A percentile compares a stretch with the other conserved stretches of the same genome.
Conservation (phyloP, 2,113 vertebrate genomes). For the Sardina pilchardus region DNA sequence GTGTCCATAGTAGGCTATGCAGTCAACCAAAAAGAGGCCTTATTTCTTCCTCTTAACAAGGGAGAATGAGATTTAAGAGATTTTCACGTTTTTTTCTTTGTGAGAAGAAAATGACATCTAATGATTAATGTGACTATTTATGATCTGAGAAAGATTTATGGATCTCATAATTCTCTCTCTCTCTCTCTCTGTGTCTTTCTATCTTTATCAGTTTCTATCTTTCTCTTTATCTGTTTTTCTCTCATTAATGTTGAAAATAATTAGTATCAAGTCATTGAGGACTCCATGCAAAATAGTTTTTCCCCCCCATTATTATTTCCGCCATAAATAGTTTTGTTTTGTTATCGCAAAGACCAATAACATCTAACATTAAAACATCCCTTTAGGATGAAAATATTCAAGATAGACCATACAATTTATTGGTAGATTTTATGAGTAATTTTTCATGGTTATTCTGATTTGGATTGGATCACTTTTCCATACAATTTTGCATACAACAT, state of each 20-base stretch:
- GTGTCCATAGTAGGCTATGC: not conserved
- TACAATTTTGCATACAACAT: not conserved
- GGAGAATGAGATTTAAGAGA: not conserved
- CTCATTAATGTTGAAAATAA: not conserved
- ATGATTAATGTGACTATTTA: not conserved
- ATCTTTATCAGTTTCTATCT: no score
- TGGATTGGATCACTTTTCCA: not conserved
- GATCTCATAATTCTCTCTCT: not conserved
- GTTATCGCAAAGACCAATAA: no score
- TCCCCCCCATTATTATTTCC: not conserved
- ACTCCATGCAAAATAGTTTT: not conserved
- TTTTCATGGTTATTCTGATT: not conserved
- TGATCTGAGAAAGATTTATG: not conserved
- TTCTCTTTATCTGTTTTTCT: not conserved
- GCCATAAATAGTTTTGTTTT: not conserved
- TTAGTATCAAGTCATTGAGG: not conserved
- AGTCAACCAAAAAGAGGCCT: not conserved
- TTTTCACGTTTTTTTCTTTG: not conserved
- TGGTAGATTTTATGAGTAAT: not conserved
- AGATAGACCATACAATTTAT: not conserved
- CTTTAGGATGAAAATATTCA: not conserved
- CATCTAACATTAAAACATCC: no score
- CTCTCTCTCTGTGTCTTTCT: not conserved
- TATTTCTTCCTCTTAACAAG: not conserved
- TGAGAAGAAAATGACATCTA: not conserved